A percentile compares a stretch with the other conserved stretches of the same genome.
Evolutionary conservation across 2,888 invertebrate genomes (phyloP).

Genomic region (Epistrophe grossulariae): DNA sequence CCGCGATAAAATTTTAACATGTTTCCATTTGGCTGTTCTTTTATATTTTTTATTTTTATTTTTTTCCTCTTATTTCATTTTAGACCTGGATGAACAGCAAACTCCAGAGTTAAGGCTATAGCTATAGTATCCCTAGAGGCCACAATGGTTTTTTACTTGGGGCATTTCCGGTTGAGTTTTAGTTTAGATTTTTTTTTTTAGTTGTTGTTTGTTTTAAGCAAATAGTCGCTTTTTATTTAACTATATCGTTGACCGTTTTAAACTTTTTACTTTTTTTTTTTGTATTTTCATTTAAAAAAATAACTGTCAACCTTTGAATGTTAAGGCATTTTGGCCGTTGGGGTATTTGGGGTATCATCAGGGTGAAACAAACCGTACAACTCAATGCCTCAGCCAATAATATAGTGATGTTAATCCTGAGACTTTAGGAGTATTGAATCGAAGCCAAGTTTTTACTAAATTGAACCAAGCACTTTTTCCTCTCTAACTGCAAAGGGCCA

Average conservation of each 20-base stretch:
- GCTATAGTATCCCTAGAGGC: background rate
- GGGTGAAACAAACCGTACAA: constrained; percentile 28
- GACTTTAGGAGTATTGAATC: constrained; percentile 42
- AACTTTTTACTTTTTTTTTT: background rate
- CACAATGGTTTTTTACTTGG: background rate
- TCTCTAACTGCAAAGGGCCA: background rate
- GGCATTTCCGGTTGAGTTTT: constrained; percentile 21
- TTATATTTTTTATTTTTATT: background rate
- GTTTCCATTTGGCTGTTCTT: constrained; percentile 35
- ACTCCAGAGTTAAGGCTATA: background rate
- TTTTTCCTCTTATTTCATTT: background rate
- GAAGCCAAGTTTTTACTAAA: constrained; percentile 46
- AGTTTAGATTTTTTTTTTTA: background rate
- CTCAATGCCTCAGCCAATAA: constrained; percentile 19
- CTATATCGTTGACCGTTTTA: constrained; percentile 18
- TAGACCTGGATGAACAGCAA: constrained; percentile 9
- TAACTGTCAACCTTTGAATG: constrained; percentile 22
- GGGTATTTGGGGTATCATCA: constrained; percentile 10
- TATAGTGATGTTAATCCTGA: constrained; percentile 31
- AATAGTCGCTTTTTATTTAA: constrained; percentile 36
- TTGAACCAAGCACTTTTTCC: background rate
- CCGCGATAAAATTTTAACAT: constrained; percentile 52
- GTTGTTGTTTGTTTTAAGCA: constrained; percentile 12
- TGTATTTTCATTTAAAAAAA: background rate
- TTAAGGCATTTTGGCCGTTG: background rate